These are phyloP conservation scores for Calonectris borealis DNA, from an alignment of 2,113 vertebrate genomes.

Conservation along the genomic window DNA sequence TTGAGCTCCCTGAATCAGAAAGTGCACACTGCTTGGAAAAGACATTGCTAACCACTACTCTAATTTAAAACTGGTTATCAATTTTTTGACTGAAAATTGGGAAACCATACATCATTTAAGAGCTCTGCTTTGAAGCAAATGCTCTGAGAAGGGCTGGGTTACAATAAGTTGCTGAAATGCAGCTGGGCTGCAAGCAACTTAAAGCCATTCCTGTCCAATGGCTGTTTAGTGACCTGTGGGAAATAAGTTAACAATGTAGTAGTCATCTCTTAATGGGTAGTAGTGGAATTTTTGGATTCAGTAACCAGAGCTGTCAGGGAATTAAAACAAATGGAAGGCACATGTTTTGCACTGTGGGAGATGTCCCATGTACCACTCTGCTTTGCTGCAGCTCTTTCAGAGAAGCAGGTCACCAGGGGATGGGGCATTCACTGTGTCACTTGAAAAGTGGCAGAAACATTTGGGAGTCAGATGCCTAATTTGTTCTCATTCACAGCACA, in stretches of 20 bases:
- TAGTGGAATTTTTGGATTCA: not conserved
- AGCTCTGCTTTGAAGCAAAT: not conserved
- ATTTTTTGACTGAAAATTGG: not conserved
- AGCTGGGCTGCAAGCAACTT: not conserved
- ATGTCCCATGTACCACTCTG: not conserved
- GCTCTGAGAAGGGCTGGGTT: not conserved
- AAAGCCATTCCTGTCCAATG: not conserved
- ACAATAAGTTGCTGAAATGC: not conserved
- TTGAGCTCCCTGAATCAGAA: not conserved
- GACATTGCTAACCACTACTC: not conserved
- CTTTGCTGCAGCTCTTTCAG: not conserved
- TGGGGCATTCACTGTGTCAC: not conserved
- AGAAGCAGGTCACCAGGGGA: not conserved
- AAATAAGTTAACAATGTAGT: not conserved
- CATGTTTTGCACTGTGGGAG: not conserved
- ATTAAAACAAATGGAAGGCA: conserved; percentile 6
- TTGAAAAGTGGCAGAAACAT: not conserved
- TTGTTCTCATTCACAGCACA: not conserved
- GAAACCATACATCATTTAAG: not conserved
- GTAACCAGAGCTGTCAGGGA: not conserved
- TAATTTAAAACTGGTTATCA: not conserved
- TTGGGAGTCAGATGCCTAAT: not conserved
- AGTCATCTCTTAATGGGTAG: not conserved
- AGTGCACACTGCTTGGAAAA: not conserved
- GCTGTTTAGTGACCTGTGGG: not conserved